Evolutionary conservation across 1,140 invertebrate genomes (phyloP).

Genomic region (Kradibia gibbosae): DNA sequence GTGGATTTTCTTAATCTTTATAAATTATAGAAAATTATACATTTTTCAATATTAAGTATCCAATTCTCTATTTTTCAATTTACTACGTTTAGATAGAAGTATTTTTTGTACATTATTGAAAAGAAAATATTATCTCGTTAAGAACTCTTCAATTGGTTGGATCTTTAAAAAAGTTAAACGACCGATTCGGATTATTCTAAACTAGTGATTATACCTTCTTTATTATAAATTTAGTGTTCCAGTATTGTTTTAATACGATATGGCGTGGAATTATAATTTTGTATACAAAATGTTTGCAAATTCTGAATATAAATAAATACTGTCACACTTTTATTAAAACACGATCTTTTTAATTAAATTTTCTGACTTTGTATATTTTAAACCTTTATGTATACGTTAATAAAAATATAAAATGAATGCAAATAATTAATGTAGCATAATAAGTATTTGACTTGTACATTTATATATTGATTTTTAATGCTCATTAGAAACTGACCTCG

Average conservation of each 20-base stretch:
- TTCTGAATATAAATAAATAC: too few species aligned
- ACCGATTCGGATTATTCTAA: not conserved
- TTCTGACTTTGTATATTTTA: too few species aligned
- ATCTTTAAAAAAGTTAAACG: slow-evolving; percentile 23
- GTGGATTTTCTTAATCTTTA: too few species aligned
- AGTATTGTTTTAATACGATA: too few species aligned
- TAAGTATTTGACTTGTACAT: not conserved
- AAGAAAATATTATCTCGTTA: not conserved
- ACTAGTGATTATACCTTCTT: slow-evolving; percentile 14
- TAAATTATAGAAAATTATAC: too few species aligned
- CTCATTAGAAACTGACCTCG: not conserved
- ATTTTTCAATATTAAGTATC: too few species aligned
- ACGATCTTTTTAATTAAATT: too few species aligned
- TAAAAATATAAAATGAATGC: not conserved
- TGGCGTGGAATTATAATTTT: too few species aligned
- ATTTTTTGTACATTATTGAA: not conserved
- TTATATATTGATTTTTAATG: not conserved
- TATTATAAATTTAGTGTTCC: not conserved
- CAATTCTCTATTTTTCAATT: not conserved
- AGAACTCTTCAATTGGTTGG: slow-evolving; percentile 12
- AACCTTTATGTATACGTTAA: too few species aligned
- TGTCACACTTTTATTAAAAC: too few species aligned
- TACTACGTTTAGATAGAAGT: not conserved
- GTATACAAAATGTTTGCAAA: too few species aligned
- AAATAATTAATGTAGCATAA: not conserved